Percentiles rank a stretch among this genome's conserved stretches.
phyloP scores from a whole-genome alignment of 2,113 vertebrate species.

The Elaphurus davidianus region DNA sequence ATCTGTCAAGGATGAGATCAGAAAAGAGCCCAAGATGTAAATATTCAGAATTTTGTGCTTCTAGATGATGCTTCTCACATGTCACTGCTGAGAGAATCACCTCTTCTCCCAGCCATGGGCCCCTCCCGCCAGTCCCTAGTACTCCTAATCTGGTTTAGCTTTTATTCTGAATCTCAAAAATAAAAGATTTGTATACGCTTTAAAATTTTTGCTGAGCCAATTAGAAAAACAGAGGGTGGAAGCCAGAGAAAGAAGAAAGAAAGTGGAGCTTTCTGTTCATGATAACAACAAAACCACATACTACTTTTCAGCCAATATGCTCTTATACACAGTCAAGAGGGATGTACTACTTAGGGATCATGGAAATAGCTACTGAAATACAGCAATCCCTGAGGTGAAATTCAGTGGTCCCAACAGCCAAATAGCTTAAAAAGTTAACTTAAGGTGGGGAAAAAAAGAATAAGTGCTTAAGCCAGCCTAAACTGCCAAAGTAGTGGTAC shows the following conservation, averaged over 20 bases:
- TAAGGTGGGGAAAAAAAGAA: background rate
- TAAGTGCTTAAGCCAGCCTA: background rate
- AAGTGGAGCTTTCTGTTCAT: background rate
- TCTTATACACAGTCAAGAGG: background rate
- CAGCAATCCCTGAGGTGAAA: background rate
- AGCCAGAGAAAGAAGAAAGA: background rate
- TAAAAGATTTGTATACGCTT: background rate
- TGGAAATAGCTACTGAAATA: background rate
- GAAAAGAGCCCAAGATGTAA: constrained; percentile 46
- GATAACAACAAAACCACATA: background rate
- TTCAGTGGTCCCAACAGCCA: background rate
- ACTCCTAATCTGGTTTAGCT: background rate
- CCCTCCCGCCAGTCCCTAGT: background rate
- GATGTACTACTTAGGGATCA: background rate
- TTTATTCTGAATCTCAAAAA: constrained; percentile 43
- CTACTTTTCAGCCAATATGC: background rate
- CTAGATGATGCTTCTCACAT: background rate
- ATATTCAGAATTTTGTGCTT: constrained; percentile 25
- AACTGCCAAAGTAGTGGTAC: background rate
- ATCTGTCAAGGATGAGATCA: constrained; percentile 65
- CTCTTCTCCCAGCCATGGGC: background rate
- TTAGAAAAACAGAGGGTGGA: background rate
- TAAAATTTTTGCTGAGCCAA: constrained; percentile 27
- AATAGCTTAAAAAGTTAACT: constrained; percentile 7
- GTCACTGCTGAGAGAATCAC: background rate